phyloP scores from a whole-genome alignment of 2,797 vertebrate species.

The Erethizon dorsatum region DNA sequence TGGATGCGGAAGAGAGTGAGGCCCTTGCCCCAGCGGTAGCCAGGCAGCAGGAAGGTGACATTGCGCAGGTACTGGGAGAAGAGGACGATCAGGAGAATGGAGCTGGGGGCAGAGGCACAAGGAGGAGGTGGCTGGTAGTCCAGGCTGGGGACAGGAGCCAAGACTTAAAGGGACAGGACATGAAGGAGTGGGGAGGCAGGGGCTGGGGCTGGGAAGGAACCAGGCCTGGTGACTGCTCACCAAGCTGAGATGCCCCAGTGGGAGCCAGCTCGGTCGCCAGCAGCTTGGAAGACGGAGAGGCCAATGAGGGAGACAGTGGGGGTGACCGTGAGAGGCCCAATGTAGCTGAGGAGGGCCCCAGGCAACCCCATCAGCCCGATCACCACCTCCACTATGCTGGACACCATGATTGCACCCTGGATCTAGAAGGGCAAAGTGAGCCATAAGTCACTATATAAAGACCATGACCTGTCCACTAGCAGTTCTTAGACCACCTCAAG shows the following conservation, averaged over 20 bases:
- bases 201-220: neutral
- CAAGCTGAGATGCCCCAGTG: constrained; percentile 97
- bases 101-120: constrained; percentile 88
- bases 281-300: constrained; percentile 95
- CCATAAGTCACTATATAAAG: constrained; percentile 12
- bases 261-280: constrained; percentile 95
- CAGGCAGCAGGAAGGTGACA: constrained; percentile 91
- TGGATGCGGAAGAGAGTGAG: constrained; percentile 91
- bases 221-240: constrained; percentile 88
- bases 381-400: constrained; percentile 94
- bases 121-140: neutral
- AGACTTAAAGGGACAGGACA: neutral
- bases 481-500: neutral
- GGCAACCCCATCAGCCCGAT: constrained; percentile 95
- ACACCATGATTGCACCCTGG: constrained; percentile 96
- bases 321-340: constrained; percentile 97
- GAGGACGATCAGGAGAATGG: constrained; percentile 95
- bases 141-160: neutral
- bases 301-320: constrained; percentile 97
- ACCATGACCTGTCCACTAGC: neutral
- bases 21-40: constrained; percentile 92
- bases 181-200: neutral
- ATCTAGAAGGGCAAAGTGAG: constrained; percentile 89
- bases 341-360: constrained; percentile 95
- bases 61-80: constrained; percentile 97